Base-by-base conservation (phyloP, 2,113 vertebrate genomes). In the Ochotona princeps region DNA sequence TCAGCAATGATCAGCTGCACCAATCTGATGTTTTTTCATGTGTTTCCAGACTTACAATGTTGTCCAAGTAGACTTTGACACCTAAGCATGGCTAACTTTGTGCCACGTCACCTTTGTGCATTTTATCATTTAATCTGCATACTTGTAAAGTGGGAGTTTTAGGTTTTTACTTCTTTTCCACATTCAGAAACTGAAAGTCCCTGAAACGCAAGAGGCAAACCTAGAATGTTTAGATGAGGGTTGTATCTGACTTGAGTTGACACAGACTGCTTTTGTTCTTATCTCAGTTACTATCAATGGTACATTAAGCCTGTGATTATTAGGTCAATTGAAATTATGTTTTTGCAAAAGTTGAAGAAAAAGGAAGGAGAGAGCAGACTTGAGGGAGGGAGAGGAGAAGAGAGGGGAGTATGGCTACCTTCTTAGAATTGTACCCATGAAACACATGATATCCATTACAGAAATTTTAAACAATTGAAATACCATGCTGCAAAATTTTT, bases 201-300 rank as follows among this genome's bases (percentile, higher is more conserved):
- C 84, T 80, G 38, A 70, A 92, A 83, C 81, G 28, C 66, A 69
- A 76, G 61, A 81, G 11, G 61, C 80, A 79, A 92, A 60, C 2
- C 13, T 54, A 51, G 38, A 1, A 5, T 70, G 32, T 72, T 72
- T 75, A 35, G 20, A 32, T 75, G n/a, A 65, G 25, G 61, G 35
- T 61, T 54, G 1, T 32, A 23, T 82, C 70, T 54, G 83, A 84
- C 57, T 63, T 28, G 61, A 70, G 78, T 67, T 49, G 54, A 60
- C 26, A 32, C 13, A 18, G 20, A 7, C 15, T 57, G 18, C 44
- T 80, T 83, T 32, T 32, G 11, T 54, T 32, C 26, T 79, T 76
- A 38, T 6, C 82, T 82, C 78, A 61, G 38, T 44, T 76, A 20
- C 87, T 30, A 75, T 13, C 32, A 35, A 84, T 44, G 38, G 38